phyloP scores from a whole-genome alignment of 1,140 invertebrate species.

The Scaptomyza hsui region DNA sequence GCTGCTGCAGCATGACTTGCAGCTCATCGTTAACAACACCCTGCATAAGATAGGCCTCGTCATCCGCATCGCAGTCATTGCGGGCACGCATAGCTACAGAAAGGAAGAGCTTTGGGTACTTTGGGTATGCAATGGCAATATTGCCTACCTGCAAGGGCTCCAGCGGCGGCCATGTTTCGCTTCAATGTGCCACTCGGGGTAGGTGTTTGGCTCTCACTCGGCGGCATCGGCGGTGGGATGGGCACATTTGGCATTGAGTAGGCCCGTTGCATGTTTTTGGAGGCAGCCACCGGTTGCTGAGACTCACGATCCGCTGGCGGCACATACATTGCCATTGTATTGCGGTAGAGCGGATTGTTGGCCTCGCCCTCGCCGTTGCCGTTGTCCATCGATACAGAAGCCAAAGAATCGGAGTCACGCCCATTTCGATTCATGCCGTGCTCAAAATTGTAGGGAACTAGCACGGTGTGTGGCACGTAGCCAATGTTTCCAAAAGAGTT shows the following conservation, averaged over 20 bases:
- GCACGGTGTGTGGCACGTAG: slow-evolving; percentile 98
- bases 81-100: slow-evolving; percentile 61
- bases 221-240: slow-evolving; percentile 76
- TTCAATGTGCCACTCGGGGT: slow-evolving; percentile 68
- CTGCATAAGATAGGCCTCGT: slow-evolving; percentile 66
- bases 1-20: slow-evolving; percentile 86
- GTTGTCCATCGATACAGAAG: slow-evolving; percentile 46
- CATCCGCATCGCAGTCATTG: slow-evolving; percentile 66
- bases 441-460: slow-evolving; percentile 87
- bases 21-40: slow-evolving; percentile 89
- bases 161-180: slow-evolving; percentile 62
- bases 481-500: slow-evolving; percentile 94
- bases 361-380: slow-evolving; percentile 57
- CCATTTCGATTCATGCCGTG: slow-evolving; percentile 31
- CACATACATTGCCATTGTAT: slow-evolving; percentile 65
- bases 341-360: slow-evolving; percentile 60
- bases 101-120: not conserved
- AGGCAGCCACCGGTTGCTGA: slow-evolving; percentile 34
- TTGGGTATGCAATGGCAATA: not conserved
- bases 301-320: slow-evolving; percentile 52
- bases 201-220: slow-evolving; percentile 72
- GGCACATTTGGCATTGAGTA: slow-evolving; percentile 80
- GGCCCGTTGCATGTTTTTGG: slow-evolving; percentile 65
- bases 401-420: slow-evolving; percentile 70
- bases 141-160: slow-evolving; percentile 60